phyloP scores from a whole-genome alignment of 2,888 invertebrate species.

The Cartodere bifasciata region DNA sequence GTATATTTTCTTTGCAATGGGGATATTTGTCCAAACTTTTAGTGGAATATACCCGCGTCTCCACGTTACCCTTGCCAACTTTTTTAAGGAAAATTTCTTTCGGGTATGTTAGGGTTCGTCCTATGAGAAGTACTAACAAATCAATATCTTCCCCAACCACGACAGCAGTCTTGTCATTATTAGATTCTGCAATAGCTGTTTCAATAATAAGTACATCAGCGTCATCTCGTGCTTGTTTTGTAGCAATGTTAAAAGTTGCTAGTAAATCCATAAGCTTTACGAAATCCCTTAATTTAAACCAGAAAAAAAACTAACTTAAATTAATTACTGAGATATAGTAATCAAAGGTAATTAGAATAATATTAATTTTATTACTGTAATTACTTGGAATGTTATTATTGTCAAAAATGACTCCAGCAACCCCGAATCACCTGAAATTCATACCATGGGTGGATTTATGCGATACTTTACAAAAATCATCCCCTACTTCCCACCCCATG shows the following conservation, averaged over 20 bases:
- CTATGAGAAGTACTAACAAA: conserved; percentile 28
- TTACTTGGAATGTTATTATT: too few species aligned
- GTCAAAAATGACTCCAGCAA: too few species aligned
- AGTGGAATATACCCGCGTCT: conserved; percentile 25
- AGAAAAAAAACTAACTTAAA: too few species aligned
- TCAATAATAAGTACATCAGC: conserved; percentile 29
- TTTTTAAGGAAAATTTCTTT: conserved; percentile 26
- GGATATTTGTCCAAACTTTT: too few species aligned
- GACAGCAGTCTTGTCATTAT: conserved; percentile 19
- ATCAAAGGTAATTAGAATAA: too few species aligned
- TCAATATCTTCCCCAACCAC: conserved; percentile 29
- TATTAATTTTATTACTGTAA: too few species aligned
- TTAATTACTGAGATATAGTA: too few species aligned
- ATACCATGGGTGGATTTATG: too few species aligned
- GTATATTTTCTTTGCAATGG: conserved; percentile 18
- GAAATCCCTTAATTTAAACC: too few species aligned
- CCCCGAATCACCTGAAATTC: too few species aligned
- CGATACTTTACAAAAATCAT: too few species aligned
- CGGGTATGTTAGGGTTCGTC: conserved; percentile 21
- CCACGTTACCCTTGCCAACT: conserved; percentile 27
- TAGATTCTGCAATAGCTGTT: conserved; percentile 24
- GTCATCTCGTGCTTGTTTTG: conserved; percentile 28
- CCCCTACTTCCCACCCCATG: too few species aligned
- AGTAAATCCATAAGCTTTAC: conserved; percentile 27
- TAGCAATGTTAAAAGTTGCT: conserved; percentile 25